Conservation (phyloP, 2,888 invertebrate genomes). For the Dromius quadrimaculatus region DNA sequence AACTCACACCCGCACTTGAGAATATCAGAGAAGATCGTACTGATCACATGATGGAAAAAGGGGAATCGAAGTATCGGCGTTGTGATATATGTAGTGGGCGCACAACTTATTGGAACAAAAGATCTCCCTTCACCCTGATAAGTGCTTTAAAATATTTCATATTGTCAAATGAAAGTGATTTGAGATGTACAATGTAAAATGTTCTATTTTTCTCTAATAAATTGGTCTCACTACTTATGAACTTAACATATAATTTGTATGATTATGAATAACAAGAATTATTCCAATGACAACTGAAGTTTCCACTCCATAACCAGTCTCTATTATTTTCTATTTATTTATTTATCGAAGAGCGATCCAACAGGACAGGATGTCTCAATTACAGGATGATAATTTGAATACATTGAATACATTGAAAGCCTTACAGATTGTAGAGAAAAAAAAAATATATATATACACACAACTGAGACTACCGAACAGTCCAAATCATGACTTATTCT, state of each 20-base stretch:
- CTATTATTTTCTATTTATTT: constrained; percentile 1
- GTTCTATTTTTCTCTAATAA: neutral
- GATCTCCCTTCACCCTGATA: neutral
- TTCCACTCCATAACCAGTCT: neutral
- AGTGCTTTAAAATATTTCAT: constrained; percentile 2
- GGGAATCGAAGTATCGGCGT: neutral
- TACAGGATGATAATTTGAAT: too few relatives aligned
- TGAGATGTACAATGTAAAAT: neutral
- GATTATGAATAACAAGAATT: neutral
- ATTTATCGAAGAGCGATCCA: too few relatives aligned
- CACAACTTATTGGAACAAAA: constrained; percentile 1
- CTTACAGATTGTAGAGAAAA: too few relatives aligned
- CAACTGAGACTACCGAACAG: too few relatives aligned
- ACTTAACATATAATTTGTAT: neutral
- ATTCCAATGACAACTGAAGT: constrained; percentile 13
- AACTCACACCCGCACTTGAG: constrained; percentile 6
- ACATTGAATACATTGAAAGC: too few relatives aligned
- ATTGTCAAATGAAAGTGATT: neutral
- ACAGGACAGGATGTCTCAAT: too few relatives aligned
- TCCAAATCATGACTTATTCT: too few relatives aligned
- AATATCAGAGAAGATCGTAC: constrained; percentile 1
- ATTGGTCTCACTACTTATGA: neutral
- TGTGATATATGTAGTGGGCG: neutral
- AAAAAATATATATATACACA: too few relatives aligned
- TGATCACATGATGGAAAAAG: neutral